Evolutionary conservation across 2,113 vertebrate species (phyloP), one percentile per base, ranked within the genome.

Genomic region (Oryzias celebensis): DNA sequence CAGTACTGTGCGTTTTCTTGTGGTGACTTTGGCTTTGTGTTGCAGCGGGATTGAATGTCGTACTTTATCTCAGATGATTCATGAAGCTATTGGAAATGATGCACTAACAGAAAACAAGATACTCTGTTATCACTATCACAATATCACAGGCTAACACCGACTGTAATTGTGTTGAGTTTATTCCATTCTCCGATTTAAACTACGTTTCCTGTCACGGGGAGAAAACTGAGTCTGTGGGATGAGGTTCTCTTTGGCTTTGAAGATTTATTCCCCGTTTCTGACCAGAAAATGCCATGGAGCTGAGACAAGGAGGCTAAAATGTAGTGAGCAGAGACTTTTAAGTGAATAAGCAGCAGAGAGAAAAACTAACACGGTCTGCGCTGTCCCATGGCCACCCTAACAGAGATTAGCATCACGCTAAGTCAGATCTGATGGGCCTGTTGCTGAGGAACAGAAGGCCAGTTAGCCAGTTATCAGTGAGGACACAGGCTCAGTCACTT

Each of bases 391-490:
- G 78, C 70, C 61, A 83, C 78, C 84, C 78, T 79, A 83, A 77
- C 82, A 64, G 75, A 87, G 88, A 87, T 87, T 83, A 88, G 81
- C 81, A 86, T 87, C 83, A 79, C 73, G 83, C 83, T 80, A 71
- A 64, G 73, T 83, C 83, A 82, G 73, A 87, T 88, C 85, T 80
- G 87, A 90, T 88, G 68, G 81, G 78, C 51, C 23, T 1, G 65
- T 56, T 56, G 58, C 73, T 58, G 73, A 56, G 62, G 68, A 83
- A 66, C 66, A 36, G 79, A 80, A 71, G 84, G 82, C 77, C 73
- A 64, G 81, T 80, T 49, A 78, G 77, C 75, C 82, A 81, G 79
- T 85, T 87, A 90, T 84, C 85, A 83, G 78, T 20, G 59, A 73
- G 81, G 80, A 86, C 75, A 79, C 81, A 73, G 81, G 24, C 77